Percentiles rank a stretch among this genome's conserved stretches.
These are phyloP conservation scores for Cataglyphis cursor DNA, from an alignment of 2,888 invertebrate species.

Conservation along the genomic window DNA sequence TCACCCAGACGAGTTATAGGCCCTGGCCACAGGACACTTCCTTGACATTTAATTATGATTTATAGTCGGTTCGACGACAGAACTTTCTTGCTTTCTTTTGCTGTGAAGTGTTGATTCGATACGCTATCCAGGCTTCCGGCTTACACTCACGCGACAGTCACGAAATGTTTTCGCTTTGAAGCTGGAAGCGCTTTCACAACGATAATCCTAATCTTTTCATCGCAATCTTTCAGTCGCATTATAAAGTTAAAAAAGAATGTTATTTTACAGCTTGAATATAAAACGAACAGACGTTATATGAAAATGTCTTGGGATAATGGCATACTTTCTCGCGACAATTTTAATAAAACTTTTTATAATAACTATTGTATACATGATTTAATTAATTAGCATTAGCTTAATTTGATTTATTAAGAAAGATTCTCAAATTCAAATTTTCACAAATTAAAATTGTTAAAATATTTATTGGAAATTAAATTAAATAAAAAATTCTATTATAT, in stretches of 20 bases:
- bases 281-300: background rate
- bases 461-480: background rate
- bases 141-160: conserved; percentile 24
- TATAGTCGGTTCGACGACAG: conserved; percentile 70
- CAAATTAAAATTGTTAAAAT: background rate
- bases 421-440: background rate
- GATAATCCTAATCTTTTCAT: conserved; percentile 37
- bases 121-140: conserved; percentile 43
- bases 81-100: conserved; percentile 63
- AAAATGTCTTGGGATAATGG: background rate
- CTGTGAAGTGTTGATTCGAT: conserved; percentile 64
- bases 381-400: background rate
- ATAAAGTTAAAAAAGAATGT: conserved; percentile 11
- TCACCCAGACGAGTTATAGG: conserved; percentile 70
- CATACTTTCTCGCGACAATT: background rate
- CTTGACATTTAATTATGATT: conserved; percentile 84
- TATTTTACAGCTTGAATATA: background rate
- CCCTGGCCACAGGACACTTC: conserved; percentile 74
- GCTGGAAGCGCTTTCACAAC: conserved; percentile 4
- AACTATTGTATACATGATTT: background rate
- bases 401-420: background rate
- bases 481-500: conserved; percentile 8
- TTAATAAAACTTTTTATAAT: background rate
- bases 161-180: conserved; percentile 37
- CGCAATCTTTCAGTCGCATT: no score